Base-by-base conservation (phyloP, 1,140 invertebrate species). In the Parapsyche elsis region DNA sequence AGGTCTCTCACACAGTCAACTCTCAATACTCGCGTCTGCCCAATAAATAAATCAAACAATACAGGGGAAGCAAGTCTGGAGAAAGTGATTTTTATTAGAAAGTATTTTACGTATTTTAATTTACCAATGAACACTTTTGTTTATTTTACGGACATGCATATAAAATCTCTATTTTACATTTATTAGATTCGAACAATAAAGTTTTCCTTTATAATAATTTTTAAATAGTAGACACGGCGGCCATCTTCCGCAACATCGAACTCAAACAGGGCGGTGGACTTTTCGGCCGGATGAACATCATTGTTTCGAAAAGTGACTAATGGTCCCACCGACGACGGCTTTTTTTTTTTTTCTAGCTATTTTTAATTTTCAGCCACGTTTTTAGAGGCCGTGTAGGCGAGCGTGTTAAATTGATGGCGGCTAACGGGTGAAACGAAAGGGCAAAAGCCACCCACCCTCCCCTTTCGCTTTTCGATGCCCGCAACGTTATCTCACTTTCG, bases 291-390 rank as follows among this genome's bases (percentile, higher is more conserved):
- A 7, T 21, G 49, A 75, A 70, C 61, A 46, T 45, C 79, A 80
- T 82, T 82, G 81, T 82, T 75, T 78, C 71, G 23, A 73, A 81
- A 82, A 67, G 76, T 82, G 81, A 82, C 81, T 80, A 82, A 82
- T 82, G 74, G 81, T 24, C 57, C 57, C 57, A 16, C 57, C 21
- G 61, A 57, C 57, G 71, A 30, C 30, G 23, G 49, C 64, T 19
- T 53, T 4, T 4, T 38, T 76, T 19, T 9, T 49, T 16, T 49
- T n/a, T 76, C 9, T 76, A 5, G 46, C 53, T 30, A 76, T 76
- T 76, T 76, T 76, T 16, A 21, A n/a, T 76, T 76, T 59, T 67
- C 12, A 24, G 64, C 75, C 57, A 21, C 12, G 71, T 23, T 74
- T 61, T 61, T 71, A 9, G 53, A 77, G 45, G 76, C 9, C 23